These are phyloP conservation scores for Hippocampus guttulatus DNA, from an alignment of 2,113 vertebrate genomes.

Conservation along the genomic window DNA sequence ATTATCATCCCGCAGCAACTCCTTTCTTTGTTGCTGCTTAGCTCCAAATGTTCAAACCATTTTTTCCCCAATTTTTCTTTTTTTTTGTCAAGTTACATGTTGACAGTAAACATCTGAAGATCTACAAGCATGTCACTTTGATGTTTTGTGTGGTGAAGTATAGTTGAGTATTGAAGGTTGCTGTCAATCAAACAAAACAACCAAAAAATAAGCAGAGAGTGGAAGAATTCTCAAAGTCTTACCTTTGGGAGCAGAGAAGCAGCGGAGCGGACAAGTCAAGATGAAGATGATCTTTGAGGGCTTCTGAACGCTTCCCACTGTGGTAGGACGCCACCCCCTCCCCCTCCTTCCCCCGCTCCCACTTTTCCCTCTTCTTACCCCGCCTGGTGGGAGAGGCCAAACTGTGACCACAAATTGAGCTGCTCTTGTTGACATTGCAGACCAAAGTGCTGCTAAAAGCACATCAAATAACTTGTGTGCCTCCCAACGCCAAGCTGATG, in stretches of 20 bases:
- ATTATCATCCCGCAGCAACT: not conserved
- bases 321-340: not conserved
- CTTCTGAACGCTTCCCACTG: not conserved
- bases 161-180: not conserved
- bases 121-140: not conserved
- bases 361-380: not conserved
- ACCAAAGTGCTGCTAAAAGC: not conserved
- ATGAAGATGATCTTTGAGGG: not conserved
- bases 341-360: not conserved
- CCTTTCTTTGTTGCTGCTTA: not conserved
- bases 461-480: not conserved
- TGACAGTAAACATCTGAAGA: not conserved
- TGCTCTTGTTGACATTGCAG: not conserved
- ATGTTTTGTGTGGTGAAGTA: not conserved
- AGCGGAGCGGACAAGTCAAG: not conserved
- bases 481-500: not conserved
- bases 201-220: not conserved
- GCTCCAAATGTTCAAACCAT: no score
- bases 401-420: not conserved
- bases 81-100: not conserved
- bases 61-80: not conserved
- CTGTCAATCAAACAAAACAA: not conserved
- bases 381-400: not conserved
- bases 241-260: constrained; percentile 5
- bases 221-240: not conserved